Base-by-base conservation (phyloP, 1,140 invertebrate species). In the Lordiphosa collinella region DNA sequence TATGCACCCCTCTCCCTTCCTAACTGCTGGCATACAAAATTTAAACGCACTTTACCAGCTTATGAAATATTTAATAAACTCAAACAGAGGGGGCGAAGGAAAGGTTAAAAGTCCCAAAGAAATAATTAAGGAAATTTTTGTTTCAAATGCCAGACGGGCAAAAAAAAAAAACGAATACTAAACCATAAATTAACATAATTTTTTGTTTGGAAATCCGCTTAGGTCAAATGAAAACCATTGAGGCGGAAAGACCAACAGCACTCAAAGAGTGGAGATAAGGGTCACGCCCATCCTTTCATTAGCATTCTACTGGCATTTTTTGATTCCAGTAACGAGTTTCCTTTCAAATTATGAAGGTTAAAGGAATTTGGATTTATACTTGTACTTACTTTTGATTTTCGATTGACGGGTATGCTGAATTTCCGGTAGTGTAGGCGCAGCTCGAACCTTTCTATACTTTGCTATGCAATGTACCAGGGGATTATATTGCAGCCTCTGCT, bases 191-290 rank as follows among this genome's bases (percentile, higher is more conserved):
- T 44, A 73, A 50, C 38, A 63, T 55, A 65, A 40, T 47, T 51
- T 76, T 36, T 41, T 59, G 41, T 50, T 29, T 29, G 16, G 14
- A 59, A 73, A 74, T 41, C 71, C 41, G 57, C 69, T 73, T 74
- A 59, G 63, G 63, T 62, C 53, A 67, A 51, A 54, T 66, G 37
- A 57, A 72, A 67, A 40, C 46, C 69, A 66, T 12, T 37, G 48
- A 52, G 12, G 36, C 37, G 37, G 38, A 67, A 67, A 50, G 34
- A 29, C n/a, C 13, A 22, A 11, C 1, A 35, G 29, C 8, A 16
- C 9, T 2, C 5, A 8, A 7, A 46, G 7, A 13, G 18, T 18
- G 10, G 8, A 18, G 25, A 40, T 10, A 32, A 25, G 12, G 16
- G 44, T 32, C 43, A 55, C 52, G 34, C 34, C 52, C 63, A 47